Base-by-base conservation (phyloP, 1,140 invertebrate species). In the Drosophila seguyi region DNA sequence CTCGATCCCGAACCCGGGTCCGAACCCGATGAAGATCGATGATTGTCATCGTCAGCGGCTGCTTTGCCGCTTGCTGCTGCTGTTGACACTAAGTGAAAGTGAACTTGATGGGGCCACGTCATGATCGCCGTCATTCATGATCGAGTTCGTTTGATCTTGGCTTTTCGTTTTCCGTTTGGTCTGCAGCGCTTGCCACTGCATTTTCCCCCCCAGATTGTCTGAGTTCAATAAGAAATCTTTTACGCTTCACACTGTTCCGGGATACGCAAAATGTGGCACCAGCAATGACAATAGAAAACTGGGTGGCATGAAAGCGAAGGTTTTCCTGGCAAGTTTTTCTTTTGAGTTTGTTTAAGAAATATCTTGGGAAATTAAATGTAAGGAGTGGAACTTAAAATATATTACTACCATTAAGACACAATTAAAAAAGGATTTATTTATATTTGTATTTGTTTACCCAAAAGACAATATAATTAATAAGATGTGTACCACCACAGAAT, bases 41-140 rank as follows among this genome's bases (percentile, higher is more conserved):
- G 90, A 91, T 91, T 91, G 86, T 91, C 90, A 82, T 86, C 85
- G 75, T 77, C 79, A 71, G 50, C 58, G 57, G 56, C 63, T 71
- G 72, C 73, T 57, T 62, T 48, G 29, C 42, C 41, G 53, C 57
- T 60, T 53, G 77, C 59, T 65, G 77, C 59, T 65, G 57, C 75
- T 71, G 80, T 83, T 90, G 87, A 91, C 83, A 91, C 74, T 90
- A 87, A 90, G 87, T 90, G 87, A 90, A 90, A 90, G 87, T 90
- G 87, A 90, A 91, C 79, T 91, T 90, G 86, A 91, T 85, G 85
- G 81, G 72, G 80, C 79, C 59, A 71, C 78, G 74, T 78, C 73
- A 71, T 60, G 59, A 60, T 56, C 65, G 52, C 47, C 59, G 63
- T 57, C 61, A 65, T 65, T 65, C 61, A 65, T 65, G 56, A 57